Evolutionary conservation across 2,888 invertebrate genomes (phyloP).

Genomic region (Tenthredo distinguenda): DNA sequence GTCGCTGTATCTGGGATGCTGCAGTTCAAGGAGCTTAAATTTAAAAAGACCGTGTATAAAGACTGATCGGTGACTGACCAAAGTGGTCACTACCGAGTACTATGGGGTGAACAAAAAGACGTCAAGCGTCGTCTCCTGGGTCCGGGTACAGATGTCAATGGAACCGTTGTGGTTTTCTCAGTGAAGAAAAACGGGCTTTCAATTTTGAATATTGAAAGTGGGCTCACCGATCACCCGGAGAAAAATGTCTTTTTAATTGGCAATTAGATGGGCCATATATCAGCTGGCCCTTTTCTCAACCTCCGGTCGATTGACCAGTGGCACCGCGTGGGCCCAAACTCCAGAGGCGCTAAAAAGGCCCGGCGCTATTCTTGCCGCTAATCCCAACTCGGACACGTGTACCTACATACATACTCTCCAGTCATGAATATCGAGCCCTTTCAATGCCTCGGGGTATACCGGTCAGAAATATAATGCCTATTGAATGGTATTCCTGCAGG

Average conservation of each 20-base stretch:
- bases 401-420: conserved; percentile 32
- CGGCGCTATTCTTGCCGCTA: conserved; percentile 63
- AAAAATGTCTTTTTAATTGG: conserved; percentile 76
- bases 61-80: conserved; percentile 49
- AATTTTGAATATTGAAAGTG: conserved; percentile 46
- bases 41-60: conserved; percentile 30
- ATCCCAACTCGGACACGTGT: conserved; percentile 64
- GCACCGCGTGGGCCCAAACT: conserved; percentile 48
- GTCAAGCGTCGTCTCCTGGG: conserved; percentile 14
- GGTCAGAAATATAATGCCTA: conserved; percentile 18
- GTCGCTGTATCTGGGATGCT: background rate
- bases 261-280: conserved; percentile 74
- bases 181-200: conserved; percentile 37
- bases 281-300: conserved; percentile 70
- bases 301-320: conserved; percentile 57
- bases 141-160: conserved; percentile 32
- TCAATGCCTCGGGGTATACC: background rate
- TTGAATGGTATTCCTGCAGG: background rate
- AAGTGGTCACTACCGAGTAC: conserved; percentile 10
- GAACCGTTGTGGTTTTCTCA: background rate
- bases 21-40: conserved; percentile 34
- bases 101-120: conserved; percentile 42
- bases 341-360: conserved; percentile 62
- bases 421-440: conserved; percentile 4
- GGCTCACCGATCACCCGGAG: conserved; percentile 55